phyloP scores from a whole-genome alignment of 2,797 vertebrate species.

The Percopsis omiscomaycus region DNA sequence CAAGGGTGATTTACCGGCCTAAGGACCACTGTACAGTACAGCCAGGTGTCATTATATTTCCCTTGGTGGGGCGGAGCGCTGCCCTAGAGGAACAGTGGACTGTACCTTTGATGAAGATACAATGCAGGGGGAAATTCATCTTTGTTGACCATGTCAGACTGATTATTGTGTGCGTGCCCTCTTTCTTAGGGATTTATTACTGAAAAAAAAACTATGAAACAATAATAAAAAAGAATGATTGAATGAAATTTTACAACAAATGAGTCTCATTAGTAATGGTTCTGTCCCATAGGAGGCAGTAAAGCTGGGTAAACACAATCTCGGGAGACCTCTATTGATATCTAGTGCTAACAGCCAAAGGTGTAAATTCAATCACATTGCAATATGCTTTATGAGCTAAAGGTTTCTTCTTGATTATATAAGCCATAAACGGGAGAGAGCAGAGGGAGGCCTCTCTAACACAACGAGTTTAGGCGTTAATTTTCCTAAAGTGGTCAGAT shows the following conservation, averaged over 20 bases:
- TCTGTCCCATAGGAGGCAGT: conserved; percentile 26
- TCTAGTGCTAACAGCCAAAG: conserved; percentile 40
- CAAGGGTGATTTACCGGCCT: too few species aligned
- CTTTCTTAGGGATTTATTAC: too few species aligned
- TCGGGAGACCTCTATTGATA: conserved; percentile 25
- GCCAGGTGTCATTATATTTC: too few species aligned
- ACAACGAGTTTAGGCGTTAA: conserved; percentile 59
- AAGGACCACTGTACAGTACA: too few species aligned
- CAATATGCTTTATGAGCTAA: conserved; percentile 56
- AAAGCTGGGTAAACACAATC: conserved; percentile 21
- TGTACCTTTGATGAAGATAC: too few species aligned
- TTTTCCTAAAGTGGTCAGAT: conserved; percentile 72
- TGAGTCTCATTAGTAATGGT: conserved; percentile 10
- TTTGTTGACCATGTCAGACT: too few species aligned
- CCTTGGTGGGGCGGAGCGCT: too few species aligned
- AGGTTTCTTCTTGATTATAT: conserved; percentile 49
- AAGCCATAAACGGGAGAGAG: conserved; percentile 28
- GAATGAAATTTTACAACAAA: conserved; percentile 16
- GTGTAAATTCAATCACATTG: conserved; percentile 50
- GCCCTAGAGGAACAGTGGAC: too few species aligned
- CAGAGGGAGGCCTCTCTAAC: conserved; percentile 54
- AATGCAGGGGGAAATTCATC: too few species aligned
- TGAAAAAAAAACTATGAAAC: not conserved
- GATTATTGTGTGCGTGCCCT: too few species aligned
- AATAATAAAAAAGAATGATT: not conserved